phyloP scores from a whole-genome alignment of 2,797 vertebrate species.

The Mallotus villosus region DNA sequence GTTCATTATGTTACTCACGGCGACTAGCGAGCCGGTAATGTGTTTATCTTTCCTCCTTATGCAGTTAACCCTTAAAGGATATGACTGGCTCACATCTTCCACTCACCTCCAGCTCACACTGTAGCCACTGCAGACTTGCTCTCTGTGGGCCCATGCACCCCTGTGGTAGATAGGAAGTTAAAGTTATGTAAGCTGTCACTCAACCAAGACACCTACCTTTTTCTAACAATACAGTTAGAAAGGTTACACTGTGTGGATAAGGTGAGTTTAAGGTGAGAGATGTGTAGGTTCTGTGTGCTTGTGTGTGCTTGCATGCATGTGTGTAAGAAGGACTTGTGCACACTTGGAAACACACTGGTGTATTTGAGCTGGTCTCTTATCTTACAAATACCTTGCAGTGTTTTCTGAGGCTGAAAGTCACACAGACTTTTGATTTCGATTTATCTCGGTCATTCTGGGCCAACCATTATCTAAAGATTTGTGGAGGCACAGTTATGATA shows the following conservation, averaged over 20 bases:
- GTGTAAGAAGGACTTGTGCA: not conserved
- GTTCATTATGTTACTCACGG: conserved; percentile 74
- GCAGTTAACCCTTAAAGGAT: conserved; percentile 66
- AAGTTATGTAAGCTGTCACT: not conserved
- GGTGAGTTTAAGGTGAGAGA: not conserved
- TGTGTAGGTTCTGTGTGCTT: conserved; percentile 2
- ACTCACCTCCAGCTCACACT: conserved; percentile 24
- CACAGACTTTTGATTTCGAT: conserved; percentile 28
- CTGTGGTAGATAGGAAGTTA: not conserved
- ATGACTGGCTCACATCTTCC: conserved; percentile 17
- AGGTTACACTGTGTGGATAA: not conserved
- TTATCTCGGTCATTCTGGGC: conserved; percentile 26
- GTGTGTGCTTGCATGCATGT: not conserved
- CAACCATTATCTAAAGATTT: conserved; percentile 44
- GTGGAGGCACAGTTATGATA: conserved; percentile 24
- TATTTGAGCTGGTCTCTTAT: conserved; percentile 15
- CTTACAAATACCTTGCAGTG: conserved; percentile 9
- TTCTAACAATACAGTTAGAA: not conserved
- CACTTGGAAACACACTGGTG: not conserved
- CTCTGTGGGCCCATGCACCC: not conserved
- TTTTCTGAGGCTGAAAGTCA: conserved; percentile 21
- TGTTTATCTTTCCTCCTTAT: conserved; percentile 73
- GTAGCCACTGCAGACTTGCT: not conserved
- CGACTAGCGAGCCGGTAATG: conserved; percentile 68
- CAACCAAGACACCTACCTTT: not conserved